Evolutionary conservation across 2,113 vertebrate species (phyloP), one percentile per base, ranked within the genome.

Genomic region (Hassar affinis): DNA sequence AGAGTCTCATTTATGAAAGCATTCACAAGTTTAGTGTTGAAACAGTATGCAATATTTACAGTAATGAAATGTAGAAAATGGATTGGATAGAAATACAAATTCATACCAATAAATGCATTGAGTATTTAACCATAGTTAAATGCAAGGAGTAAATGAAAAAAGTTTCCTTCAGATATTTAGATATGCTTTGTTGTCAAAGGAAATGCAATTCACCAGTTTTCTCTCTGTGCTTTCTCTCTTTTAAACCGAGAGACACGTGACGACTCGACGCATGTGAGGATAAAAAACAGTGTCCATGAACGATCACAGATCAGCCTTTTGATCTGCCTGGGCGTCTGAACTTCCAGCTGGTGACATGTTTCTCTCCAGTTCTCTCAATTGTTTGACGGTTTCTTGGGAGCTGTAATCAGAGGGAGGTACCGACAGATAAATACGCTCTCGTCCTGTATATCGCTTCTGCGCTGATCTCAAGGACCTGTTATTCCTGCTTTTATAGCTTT

Each of bases 321-420:
- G 69, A 27, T 8, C 33, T 27, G 22, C 30, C 27, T 52, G 47
- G 72, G 49, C 47, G 15, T 51, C 47, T 77, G 52, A 0, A 56
- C 54, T 20, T 79, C 30, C 1, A n/a, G 27, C 57, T 1, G 4
- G 15, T 79, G 57, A 69, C 15, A 4, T 69, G 47, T n/a, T 80
- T 78, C 27, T 80, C 27, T 35, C n/a, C 12, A 12, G 79, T 81
- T 62, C 69, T 72, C 49, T 68, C 35, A 49, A 4, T 42, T 82
- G 35, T 68, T 57, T 57, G 61, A 27, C 6, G 15, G 45, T 56
- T 56, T 25, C 64, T 57, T 33, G 18, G 49, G 38, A 84, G 61
- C 56, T 71, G 30, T 51, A 84, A 84, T 71, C 61, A 79, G 42
- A 72, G 42, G 77, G 77, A 15, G 57, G 66, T 61, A 38, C 42